Base-by-base conservation (phyloP, 1,140 invertebrate species). In the Sinella curviseta region DNA sequence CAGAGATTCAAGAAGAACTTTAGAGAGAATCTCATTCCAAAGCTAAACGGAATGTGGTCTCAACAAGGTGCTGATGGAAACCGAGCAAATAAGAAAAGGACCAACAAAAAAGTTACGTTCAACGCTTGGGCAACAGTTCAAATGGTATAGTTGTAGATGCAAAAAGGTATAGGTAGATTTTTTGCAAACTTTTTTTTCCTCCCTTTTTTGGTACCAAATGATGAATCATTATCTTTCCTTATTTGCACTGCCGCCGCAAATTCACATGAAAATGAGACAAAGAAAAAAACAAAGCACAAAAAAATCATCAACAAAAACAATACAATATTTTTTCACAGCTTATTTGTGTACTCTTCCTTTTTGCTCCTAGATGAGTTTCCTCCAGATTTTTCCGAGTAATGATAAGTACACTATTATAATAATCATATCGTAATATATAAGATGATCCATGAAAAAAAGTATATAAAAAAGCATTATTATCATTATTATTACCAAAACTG, bases 111-210 rank as follows among this genome's bases (percentile, higher is more conserved):
- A 67, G 83, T 83, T 26, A 83, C 83, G 20, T 83, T 83, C 60
- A 83, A 83, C 80, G 81, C 81, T 65, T 83, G 83, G 83, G 83
- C 83, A 20, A 82, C 83, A 30, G 83, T 83, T 30, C 83, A 83
- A 82, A 83, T 83, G 78, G 81, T 83, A 24, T 82, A 75, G 80
- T 30, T 20, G 24, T 31, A 31, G 31, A n/a, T 60, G 24, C 3
- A 3, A 60, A 60, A 8, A 60, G 57, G 24, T 60, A n/a, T 26
- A 60, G 57, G 57, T 60, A 60, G 12, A 60, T 60, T 60, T 60
- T 60, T 60, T n/a, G 57, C 57, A 48, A 17, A 8, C 4, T 48
- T 48, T 48, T 48, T 48, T n/a, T n/a, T n/a, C n/a, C n/a, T n/a
- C n/a, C n/a, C n/a, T n/a, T n/a, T n/a, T n/a, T n/a, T n/a, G n/a